Conservation (phyloP, 2,113 vertebrate genomes). For the Plestiodon gilberti region DNA sequence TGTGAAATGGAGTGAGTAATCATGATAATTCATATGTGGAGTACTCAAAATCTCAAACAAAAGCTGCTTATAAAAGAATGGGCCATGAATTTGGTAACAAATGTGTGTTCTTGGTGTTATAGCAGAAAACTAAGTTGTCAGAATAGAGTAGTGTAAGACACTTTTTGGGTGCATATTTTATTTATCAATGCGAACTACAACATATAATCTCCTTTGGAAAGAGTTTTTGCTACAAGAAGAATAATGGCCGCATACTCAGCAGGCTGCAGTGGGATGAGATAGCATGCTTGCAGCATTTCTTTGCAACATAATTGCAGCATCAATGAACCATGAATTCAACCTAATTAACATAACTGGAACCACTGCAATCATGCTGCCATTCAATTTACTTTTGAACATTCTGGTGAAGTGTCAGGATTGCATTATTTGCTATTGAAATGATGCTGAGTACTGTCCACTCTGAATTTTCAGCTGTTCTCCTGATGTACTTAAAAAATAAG, state of each 20-base stretch:
- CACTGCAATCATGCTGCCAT: constrained; percentile 71
- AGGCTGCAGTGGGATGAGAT: constrained; percentile 67
- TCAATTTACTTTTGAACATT: constrained; percentile 70
- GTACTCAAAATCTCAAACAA: constrained; percentile 44
- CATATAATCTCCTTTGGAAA: constrained; percentile 45
- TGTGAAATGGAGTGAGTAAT: constrained; percentile 59
- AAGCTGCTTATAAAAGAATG: constrained; percentile 38
- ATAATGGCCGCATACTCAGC: constrained; percentile 62
- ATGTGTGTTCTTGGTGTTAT: constrained; percentile 31
- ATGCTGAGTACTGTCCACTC: constrained; percentile 60
- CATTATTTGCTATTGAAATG: constrained; percentile 53
- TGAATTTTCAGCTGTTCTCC: constrained; percentile 44
- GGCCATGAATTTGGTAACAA: constrained; percentile 3
- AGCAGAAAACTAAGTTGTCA: constrained; percentile 15
- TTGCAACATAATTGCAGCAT: constrained; percentile 73
- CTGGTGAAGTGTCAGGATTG: constrained; percentile 57
- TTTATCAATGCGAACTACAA: constrained; percentile 44
- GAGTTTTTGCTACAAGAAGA: constrained; percentile 62
- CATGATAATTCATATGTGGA: constrained; percentile 58
- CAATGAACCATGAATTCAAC: constrained; percentile 75
- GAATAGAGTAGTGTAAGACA: background rate
- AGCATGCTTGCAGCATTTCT: constrained; percentile 68
- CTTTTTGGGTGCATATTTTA: background rate
- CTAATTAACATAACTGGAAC: constrained; percentile 77
- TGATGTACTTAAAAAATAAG: constrained; percentile 37